Evolutionary conservation across 64 coral and sea anemone genomes (phyloP).

Genomic region (Trachythela sp.): DNA sequence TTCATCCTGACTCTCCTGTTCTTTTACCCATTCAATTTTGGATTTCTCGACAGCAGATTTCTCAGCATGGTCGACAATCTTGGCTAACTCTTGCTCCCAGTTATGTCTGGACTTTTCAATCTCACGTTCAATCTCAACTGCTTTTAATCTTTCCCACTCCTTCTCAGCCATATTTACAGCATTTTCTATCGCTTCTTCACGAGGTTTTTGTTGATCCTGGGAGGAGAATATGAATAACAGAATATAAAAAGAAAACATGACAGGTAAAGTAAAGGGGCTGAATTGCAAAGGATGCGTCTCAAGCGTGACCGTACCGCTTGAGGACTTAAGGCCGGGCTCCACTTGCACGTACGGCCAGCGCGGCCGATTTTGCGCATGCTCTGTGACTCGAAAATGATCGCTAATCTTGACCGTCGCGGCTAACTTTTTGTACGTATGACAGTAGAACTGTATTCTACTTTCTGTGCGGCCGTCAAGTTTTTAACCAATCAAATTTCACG

Average conservation of each 20-base stretch:
- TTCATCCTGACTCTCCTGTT: slow-evolving; percentile 67
- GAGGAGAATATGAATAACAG: background rate
- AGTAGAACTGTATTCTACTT: too few relatives aligned
- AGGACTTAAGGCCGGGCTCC: too few relatives aligned
- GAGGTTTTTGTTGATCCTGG: slow-evolving; percentile 43
- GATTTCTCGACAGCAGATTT: slow-evolving; percentile 61
- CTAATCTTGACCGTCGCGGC: too few relatives aligned
- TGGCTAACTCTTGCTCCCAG: slow-evolving; percentile 35
- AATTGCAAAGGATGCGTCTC: too few relatives aligned
- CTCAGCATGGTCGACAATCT: slow-evolving; percentile 51
- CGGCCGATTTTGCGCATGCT: too few relatives aligned
- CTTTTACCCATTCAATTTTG: slow-evolving; percentile 60
- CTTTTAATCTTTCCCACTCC: background rate
- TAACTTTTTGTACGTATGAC: too few relatives aligned
- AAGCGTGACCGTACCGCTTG: too few relatives aligned
- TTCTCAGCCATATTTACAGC: slow-evolving; percentile 29
- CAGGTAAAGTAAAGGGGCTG: too few relatives aligned
- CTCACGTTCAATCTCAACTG: slow-evolving; percentile 1
- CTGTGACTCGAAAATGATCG: too few relatives aligned
- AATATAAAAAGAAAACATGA: background rate
- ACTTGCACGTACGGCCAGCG: too few relatives aligned
- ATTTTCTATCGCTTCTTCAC: slow-evolving; percentile 16
- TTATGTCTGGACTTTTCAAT: slow-evolving; percentile 42
- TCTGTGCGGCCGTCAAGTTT: too few relatives aligned
- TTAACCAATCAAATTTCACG: too few relatives aligned